A percentile compares a stretch with the other conserved stretches of the same genome.
Conservation (phyloP, 2,113 vertebrate species). For the Gallinago undulata region DNA sequence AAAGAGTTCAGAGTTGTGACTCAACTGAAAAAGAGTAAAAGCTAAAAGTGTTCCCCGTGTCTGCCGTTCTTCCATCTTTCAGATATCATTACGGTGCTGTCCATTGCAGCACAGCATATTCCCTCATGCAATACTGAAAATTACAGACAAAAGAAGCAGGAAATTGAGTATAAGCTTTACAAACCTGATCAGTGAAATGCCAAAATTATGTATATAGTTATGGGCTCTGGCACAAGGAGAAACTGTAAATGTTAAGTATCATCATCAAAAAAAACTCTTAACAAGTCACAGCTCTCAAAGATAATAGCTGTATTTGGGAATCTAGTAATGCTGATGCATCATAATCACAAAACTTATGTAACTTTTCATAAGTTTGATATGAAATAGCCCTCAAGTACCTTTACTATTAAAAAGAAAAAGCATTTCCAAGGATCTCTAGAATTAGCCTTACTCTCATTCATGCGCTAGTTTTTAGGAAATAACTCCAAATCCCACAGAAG, state of each 20-base stretch:
- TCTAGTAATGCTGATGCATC: neutral
- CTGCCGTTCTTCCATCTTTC: neutral
- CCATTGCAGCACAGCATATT: neutral
- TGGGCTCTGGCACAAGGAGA: neutral
- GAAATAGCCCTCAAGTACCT: neutral
- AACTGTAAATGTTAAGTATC: neutral
- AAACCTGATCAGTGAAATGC: neutral
- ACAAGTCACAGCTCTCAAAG: neutral
- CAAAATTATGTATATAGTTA: neutral
- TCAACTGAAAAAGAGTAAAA: neutral
- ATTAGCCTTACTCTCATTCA: neutral
- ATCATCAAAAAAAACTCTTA: neutral
- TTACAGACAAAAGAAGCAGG: neutral
- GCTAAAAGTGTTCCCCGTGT: neutral
- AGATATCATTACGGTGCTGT: neutral
- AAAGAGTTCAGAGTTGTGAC: neutral
- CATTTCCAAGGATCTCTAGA: neutral
- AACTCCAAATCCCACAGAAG: neutral
- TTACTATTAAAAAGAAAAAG: neutral
- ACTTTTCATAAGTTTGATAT: neutral
- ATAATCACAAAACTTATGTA: neutral
- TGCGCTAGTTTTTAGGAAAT: neutral
- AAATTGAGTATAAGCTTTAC: neutral
- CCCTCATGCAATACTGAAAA: neutral
- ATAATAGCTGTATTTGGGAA: neutral